phyloP scores from a whole-genome alignment of 2,113 vertebrate species.

The Hirundichthys speculiger region DNA sequence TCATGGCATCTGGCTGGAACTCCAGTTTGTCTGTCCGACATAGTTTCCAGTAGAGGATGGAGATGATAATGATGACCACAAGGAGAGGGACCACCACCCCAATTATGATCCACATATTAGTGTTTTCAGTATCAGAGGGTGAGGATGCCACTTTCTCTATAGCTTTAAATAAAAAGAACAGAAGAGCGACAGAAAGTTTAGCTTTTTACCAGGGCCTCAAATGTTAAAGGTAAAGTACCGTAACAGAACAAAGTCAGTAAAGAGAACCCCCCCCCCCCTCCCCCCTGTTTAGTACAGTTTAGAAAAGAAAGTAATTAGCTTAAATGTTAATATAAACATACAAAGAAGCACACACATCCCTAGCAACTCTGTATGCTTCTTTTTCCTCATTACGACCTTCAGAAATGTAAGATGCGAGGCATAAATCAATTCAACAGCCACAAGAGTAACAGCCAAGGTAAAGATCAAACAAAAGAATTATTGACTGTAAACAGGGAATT shows the following conservation, averaged over 20 bases:
- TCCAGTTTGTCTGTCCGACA: slow-evolving; percentile 97
- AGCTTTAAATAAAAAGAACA: slow-evolving; percentile 74
- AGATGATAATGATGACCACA: slow-evolving; percentile 89
- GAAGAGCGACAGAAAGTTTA: neutral
- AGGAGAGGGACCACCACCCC: slow-evolving; percentile 91
- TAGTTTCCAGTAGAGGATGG: slow-evolving; percentile 97
- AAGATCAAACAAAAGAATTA: neutral
- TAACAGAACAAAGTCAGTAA: slow-evolving; percentile 18
- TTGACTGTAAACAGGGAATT: neutral
- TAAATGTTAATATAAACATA: slow-evolving; percentile 50
- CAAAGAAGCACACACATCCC: slow-evolving; percentile 10
- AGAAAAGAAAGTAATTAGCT: slow-evolving; percentile 33
- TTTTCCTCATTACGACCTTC: neutral
- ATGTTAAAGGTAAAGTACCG: neutral
- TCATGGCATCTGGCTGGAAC: slow-evolving; percentile 94
- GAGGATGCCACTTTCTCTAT: slow-evolving; percentile 86
- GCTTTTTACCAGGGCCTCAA: neutral
- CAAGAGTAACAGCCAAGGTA: neutral
- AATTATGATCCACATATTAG: slow-evolving; percentile 92
- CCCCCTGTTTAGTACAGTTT: slow-evolving; percentile 19
- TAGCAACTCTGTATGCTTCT: too few relatives aligned
- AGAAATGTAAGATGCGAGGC: neutral
- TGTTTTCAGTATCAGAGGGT: slow-evolving; percentile 84
- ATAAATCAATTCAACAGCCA: neutral
- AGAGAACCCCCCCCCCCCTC: too few relatives aligned